Evolutionary conservation across 2,113 vertebrate species (phyloP), one percentile per base, ranked within the genome.

Genomic region (Festucalex cinctus): DNA sequence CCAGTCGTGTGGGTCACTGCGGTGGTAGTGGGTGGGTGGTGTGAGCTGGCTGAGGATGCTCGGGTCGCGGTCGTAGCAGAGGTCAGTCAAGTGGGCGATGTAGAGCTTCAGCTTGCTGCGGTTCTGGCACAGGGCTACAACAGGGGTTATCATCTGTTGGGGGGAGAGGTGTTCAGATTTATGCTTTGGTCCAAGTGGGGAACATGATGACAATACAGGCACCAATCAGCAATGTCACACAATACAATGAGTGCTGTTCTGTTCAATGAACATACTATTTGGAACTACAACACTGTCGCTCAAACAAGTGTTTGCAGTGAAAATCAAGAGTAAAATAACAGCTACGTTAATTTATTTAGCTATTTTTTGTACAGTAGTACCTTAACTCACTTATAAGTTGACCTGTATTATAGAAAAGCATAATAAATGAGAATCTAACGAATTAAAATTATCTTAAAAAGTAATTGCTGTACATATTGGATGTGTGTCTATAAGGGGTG

Each of bases 41-140:
- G 92, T 91, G 85, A 97, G 93, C 65, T 93, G 93, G 60, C 91
- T 93, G 76, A 98, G 94, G 79, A 98, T 98, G 86, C 92, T 88
- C 82, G 94, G 95, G 89, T 98, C 95, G 75, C 95, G 93, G 72
- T 97, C 94, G 59, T 95, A 95, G 93, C 94, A 95, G 51, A 94
- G 93, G 88, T 94, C 93, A 65, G 93, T 98, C 92, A 98, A 92
- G 88, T 98, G 96, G 88, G 94, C 93, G 69, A 96, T 97, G 91
- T 98, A 97, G 88, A 98, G 93, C 92, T 97, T 96, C 89, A 97
- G 91, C 86, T 95, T 95, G 89, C 95, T 97, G 93, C 94, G 94
- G 89, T 96, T 97, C 90, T 97, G 94, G 81, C 94, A 93, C 64
- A 97, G 92, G 89, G 95, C 95, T 93, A 98, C 80, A 76, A 98